These are phyloP conservation scores for Ameiurus melas DNA, from an alignment of 2,113 vertebrate genomes.

Conservation along the genomic window DNA sequence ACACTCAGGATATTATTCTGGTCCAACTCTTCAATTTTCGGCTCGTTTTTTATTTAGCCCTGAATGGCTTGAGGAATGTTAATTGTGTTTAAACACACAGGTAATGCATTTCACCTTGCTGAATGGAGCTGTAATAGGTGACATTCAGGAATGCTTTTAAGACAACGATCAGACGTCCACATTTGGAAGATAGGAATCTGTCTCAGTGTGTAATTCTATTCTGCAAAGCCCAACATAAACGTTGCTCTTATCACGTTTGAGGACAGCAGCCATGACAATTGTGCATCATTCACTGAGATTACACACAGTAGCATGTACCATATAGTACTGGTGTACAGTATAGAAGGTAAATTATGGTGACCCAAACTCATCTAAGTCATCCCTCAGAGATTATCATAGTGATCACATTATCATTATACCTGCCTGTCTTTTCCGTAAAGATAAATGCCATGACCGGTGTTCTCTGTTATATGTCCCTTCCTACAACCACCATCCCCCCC, in stretches of 20 bases:
- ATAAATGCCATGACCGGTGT: not conserved
- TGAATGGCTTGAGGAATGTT: constrained; percentile 31
- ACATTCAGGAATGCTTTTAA: constrained; percentile 50
- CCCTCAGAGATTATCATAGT: not conserved
- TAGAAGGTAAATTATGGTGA: not conserved
- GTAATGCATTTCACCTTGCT: constrained; percentile 35
- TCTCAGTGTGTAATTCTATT: constrained; percentile 24
- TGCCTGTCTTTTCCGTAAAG: not conserved
- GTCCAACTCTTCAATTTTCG: not conserved
- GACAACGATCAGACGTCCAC: constrained; percentile 32
- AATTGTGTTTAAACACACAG: constrained; percentile 34
- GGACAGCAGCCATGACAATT: not conserved
- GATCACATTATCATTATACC: not conserved
- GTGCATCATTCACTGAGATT: not conserved
- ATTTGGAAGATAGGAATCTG: constrained; percentile 25
- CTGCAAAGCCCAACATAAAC: constrained; percentile 11
- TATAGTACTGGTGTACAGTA: not conserved
- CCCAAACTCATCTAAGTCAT: not conserved
- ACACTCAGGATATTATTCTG: constrained; percentile 9
- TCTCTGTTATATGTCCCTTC: not conserved
- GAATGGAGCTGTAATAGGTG: constrained; percentile 18
- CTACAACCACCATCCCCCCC: not conserved
- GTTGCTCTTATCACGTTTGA: not conserved
- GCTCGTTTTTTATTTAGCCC: constrained; percentile 5
- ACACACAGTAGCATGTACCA: not conserved